phyloP scores from a whole-genome alignment of 2,888 invertebrate species.

The Caenorhabditis japonica region DNA sequence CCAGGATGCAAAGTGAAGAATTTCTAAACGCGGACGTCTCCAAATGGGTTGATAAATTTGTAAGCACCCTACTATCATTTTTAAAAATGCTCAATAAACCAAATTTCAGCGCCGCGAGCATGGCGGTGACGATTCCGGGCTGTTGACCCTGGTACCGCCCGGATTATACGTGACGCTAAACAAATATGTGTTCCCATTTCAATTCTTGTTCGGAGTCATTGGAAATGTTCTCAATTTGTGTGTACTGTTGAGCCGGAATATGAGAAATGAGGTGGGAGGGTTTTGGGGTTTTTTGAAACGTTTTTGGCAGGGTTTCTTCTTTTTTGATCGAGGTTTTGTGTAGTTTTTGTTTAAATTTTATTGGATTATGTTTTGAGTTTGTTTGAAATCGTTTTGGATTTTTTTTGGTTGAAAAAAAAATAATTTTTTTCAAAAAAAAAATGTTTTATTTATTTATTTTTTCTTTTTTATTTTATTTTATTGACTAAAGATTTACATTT shows the following conservation, averaged over 20 bases:
- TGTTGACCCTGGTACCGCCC: slow-evolving; percentile 54
- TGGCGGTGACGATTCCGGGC: slow-evolving; percentile 28
- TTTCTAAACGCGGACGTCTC: slow-evolving; percentile 50
- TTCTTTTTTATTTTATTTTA: too few species aligned
- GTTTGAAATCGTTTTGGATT: not conserved
- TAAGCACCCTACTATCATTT: slow-evolving; percentile 9
- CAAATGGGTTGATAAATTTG: slow-evolving; percentile 43
- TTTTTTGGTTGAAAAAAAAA: not conserved
- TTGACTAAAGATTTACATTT: too few species aligned
- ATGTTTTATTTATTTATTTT: too few species aligned
- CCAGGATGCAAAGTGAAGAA: slow-evolving; percentile 50
- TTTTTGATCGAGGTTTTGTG: not conserved
- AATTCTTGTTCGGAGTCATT: slow-evolving; percentile 69
- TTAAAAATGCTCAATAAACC: not conserved
- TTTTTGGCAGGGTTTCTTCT: too few species aligned
- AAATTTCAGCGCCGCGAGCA: slow-evolving; percentile 25
- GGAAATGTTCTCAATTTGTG: slow-evolving; percentile 71
- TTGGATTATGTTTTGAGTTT: not conserved
- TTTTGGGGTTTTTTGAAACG: too few species aligned
- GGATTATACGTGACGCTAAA: slow-evolving; percentile 54
- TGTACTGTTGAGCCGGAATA: slow-evolving; percentile 68
- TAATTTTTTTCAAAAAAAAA: too few species aligned
- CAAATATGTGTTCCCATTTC: slow-evolving; percentile 70
- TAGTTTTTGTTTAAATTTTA: not conserved
- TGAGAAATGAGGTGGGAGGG: slow-evolving; percentile 71